A percentile compares a stretch with the other conserved stretches of the same genome.
These are phyloP conservation scores for Monoplex corrugatus DNA, from an alignment of 2,888 invertebrate species.

Conservation along the genomic window DNA sequence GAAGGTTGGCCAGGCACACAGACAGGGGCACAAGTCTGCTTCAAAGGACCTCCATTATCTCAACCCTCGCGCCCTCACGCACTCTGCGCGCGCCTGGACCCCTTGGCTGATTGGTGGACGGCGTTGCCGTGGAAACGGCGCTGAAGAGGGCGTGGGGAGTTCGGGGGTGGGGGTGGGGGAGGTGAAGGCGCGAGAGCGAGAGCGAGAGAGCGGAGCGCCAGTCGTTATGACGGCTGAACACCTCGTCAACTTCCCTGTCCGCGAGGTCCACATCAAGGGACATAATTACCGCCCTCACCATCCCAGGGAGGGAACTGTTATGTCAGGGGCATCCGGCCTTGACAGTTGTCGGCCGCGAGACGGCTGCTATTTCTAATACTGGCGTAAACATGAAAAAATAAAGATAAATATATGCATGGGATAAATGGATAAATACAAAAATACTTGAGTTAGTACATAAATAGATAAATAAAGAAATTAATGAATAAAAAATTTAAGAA, in stretches of 20 bases:
- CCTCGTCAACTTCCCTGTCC: not conserved
- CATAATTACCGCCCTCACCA: not conserved
- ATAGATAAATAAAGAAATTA: no score
- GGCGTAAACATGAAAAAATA: no score
- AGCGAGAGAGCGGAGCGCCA: not conserved
- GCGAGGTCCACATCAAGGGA: no score
- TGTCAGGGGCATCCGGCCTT: no score
- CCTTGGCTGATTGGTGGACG: not conserved
- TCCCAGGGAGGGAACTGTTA: not conserved
- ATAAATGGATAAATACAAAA: no score
- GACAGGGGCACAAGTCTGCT: not conserved
- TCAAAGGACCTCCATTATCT: not conserved
- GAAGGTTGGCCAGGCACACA: not conserved
- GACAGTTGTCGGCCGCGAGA: no score
- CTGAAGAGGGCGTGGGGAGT: not conserved
- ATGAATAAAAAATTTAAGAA: no score
- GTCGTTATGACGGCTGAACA: not conserved
- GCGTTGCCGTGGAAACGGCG: not conserved
- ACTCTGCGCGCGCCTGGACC: not conserved
- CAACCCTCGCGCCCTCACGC: not conserved
- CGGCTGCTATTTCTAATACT: no score
- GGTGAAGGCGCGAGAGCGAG: no score
- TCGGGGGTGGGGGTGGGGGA: not conserved
- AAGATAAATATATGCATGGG: no score
- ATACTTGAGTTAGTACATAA: no score